A percentile compares a stretch with the other conserved stretches of the same genome.
Conservation (phyloP, 2,888 invertebrate genomes). For the Eupithecia inturbata region DNA sequence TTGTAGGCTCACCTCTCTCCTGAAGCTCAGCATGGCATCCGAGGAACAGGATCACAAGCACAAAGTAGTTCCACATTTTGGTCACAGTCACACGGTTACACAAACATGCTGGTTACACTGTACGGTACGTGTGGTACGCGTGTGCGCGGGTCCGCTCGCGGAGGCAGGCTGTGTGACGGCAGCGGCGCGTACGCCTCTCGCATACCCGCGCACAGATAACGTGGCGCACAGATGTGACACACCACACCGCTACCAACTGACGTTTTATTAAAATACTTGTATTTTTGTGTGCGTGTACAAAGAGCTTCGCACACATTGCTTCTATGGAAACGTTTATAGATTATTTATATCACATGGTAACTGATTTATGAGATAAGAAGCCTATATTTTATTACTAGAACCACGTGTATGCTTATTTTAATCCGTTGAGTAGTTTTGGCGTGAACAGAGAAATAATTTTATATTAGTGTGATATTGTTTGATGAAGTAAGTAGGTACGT, state of each 20-base stretch:
- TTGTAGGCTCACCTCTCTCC: slow-evolving; percentile 68
- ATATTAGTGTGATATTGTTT: no score
- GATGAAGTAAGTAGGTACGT: no score
- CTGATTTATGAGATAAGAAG: no score
- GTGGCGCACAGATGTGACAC: slow-evolving; percentile 36
- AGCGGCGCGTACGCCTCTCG: slow-evolving; percentile 53
- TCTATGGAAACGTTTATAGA: no score
- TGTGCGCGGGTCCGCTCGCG: slow-evolving; percentile 56
- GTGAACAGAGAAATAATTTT: no score
- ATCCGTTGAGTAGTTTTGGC: no score
- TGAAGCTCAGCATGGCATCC: slow-evolving; percentile 64
- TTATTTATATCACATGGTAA: no score
- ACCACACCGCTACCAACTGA: neutral
- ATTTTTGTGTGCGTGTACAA: no score
- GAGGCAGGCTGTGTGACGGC: slow-evolving; percentile 59
- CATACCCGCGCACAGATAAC: slow-evolving; percentile 47
- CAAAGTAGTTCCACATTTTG: slow-evolving; percentile 64
- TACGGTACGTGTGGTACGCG: slow-evolving; percentile 49
- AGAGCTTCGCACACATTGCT: no score
- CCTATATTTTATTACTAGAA: no score
- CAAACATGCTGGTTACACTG: slow-evolving; percentile 29
- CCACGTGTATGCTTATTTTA: no score
- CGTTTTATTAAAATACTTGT: neutral
- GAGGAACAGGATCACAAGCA: slow-evolving; percentile 53
- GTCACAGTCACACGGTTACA: slow-evolving; percentile 60